Evolutionary conservation across 2,888 invertebrate genomes (phyloP).

Genomic region (Emesis russula): DNA sequence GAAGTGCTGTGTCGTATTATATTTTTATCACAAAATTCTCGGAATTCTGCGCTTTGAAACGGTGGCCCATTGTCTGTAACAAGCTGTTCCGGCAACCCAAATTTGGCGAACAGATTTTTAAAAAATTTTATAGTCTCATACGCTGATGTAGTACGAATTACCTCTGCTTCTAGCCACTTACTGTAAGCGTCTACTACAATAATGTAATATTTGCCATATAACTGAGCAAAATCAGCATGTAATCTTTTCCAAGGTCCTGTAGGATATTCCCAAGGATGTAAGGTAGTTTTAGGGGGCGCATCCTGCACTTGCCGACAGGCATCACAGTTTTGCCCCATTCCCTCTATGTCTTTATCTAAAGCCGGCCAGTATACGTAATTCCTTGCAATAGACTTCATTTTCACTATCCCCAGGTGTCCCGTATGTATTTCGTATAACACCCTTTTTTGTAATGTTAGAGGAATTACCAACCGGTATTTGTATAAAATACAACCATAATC

Average conservation of each 20-base stretch:
- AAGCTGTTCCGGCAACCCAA: constrained; percentile 67
- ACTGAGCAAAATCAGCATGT: not conserved
- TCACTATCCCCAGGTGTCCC: constrained; percentile 33
- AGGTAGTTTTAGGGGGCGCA: not conserved
- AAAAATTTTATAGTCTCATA: constrained; percentile 41
- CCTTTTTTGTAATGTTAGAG: not conserved
- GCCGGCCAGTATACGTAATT: constrained; percentile 37
- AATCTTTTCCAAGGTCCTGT: not conserved
- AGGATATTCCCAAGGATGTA: not conserved
- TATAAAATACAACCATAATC: constrained; percentile 54
- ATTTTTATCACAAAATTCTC: constrained; percentile 61
- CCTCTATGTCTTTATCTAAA: constrained; percentile 32
- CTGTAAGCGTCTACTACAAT: constrained; percentile 78
- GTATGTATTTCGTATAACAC: constrained; percentile 38
- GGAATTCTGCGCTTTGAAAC: constrained; percentile 64
- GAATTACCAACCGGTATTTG: constrained; percentile 16
- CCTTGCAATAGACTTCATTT: constrained; percentile 39
- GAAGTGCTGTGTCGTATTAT: constrained; percentile 59
- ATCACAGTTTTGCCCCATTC: not conserved
- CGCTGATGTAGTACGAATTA: constrained; percentile 51
- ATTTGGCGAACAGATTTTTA: constrained; percentile 68
- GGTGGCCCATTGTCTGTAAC: constrained; percentile 81
- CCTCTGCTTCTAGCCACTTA: constrained; percentile 81
- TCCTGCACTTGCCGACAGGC: constrained; percentile 5
- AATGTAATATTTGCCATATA: constrained; percentile 63